Evolutionary conservation across 2,797 vertebrate genomes (phyloP).

Genomic region (Cirrhinus molitorella): DNA sequence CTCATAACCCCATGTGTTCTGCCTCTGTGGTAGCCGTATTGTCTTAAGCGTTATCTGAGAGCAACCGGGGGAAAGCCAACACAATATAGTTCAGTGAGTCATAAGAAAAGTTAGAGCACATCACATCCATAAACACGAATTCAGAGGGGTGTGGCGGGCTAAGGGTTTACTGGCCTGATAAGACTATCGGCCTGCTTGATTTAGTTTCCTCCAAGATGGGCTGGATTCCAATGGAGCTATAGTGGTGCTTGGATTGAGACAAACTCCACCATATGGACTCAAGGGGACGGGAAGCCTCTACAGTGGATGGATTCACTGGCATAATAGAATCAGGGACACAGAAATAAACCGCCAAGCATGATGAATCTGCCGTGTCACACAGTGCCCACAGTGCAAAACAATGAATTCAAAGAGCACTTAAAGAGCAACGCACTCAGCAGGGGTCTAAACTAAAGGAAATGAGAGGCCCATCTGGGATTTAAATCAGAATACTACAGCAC

Average conservation of each 20-base stretch:
- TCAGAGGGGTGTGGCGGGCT: slow-evolving; percentile 16
- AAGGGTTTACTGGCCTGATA: slow-evolving; percentile 42
- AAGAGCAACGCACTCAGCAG: slow-evolving; percentile 47
- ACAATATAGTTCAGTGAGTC: slow-evolving; percentile 61
- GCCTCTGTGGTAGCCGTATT: slow-evolving; percentile 45
- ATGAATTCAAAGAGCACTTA: slow-evolving; percentile 49
- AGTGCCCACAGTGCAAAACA: slow-evolving; percentile 41
- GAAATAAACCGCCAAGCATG: slow-evolving; percentile 45
- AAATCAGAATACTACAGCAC: slow-evolving; percentile 50
- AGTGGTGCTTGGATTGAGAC: slow-evolving; percentile 46
- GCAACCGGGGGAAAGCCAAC: slow-evolving; percentile 51
- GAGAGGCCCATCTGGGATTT: slow-evolving; percentile 55
- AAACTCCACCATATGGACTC: slow-evolving; percentile 39
- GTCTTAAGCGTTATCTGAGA: slow-evolving; percentile 56
- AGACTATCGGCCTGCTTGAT: slow-evolving; percentile 15
- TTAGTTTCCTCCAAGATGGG: slow-evolving; percentile 40
- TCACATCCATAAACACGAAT: slow-evolving; percentile 49
- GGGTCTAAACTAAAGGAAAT: slow-evolving; percentile 58
- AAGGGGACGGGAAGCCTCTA: slow-evolving; percentile 28
- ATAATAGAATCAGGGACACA: slow-evolving; percentile 41
- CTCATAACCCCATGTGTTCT: slow-evolving; percentile 46
- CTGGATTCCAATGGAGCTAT: slow-evolving; percentile 10
- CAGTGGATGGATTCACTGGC: slow-evolving; percentile 17
- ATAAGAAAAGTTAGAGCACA: slow-evolving; percentile 46
- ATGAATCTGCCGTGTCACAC: slow-evolving; percentile 31